A percentile compares a stretch with the other conserved stretches of the same genome.
phyloP scores from a whole-genome alignment of 2,113 vertebrate genomes.

The Melanostigma gelatinosum region DNA sequence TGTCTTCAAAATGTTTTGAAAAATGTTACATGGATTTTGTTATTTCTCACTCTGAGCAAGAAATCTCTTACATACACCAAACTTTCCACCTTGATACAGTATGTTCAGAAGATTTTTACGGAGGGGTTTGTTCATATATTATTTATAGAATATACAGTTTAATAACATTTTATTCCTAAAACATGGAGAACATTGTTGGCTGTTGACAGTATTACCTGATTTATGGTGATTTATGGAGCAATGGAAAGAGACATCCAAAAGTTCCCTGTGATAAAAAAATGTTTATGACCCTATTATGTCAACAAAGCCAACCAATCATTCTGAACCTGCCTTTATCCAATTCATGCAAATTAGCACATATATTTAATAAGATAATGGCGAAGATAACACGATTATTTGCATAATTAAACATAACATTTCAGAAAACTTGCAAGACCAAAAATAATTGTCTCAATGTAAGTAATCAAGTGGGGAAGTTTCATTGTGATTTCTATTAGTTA shows the following conservation, averaged over 20 bases:
- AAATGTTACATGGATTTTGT: too few relatives aligned
- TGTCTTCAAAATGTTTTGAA: too few relatives aligned
- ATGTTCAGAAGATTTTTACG: not conserved
- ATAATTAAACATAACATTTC: not conserved
- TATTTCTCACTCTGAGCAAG: too few relatives aligned
- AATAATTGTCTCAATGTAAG: not conserved
- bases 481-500: not conserved
- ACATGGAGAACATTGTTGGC: too few relatives aligned
- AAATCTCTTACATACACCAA: not conserved
- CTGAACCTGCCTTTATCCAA: not conserved
- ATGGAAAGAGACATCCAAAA: not conserved
- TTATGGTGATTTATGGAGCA: not conserved
- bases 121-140: not conserved
- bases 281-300: not conserved
- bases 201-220: too few relatives aligned
- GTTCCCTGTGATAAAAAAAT: not conserved
- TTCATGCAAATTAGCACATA: not conserved
- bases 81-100: not conserved
- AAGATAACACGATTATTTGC: not conserved
- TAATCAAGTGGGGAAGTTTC: not conserved
- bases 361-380: not conserved
- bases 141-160: not conserved
- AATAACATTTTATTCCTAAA: too few relatives aligned
- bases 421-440: not conserved
- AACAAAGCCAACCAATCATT: not conserved